These are phyloP conservation scores for Valencia hispanica DNA, from an alignment of 2,797 vertebrate genomes.

Conservation along the genomic window DNA sequence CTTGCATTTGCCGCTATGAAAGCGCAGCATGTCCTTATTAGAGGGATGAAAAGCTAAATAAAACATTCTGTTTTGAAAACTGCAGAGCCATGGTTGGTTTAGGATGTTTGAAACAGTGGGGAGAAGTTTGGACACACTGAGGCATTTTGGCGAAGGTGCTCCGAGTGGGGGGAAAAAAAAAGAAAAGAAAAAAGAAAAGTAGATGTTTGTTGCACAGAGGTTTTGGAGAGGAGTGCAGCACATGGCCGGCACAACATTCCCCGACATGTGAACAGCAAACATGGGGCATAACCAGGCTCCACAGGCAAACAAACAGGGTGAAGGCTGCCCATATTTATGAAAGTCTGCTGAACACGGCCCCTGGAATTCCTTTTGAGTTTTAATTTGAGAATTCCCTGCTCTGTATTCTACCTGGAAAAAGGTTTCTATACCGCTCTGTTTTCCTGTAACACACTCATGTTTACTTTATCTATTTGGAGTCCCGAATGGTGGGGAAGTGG, in stretches of 20 bases:
- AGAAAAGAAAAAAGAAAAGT: constrained; percentile 52
- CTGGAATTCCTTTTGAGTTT: constrained; percentile 77
- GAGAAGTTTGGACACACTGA: constrained; percentile 59
- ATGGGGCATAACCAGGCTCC: constrained; percentile 73
- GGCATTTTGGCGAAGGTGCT: constrained; percentile 66
- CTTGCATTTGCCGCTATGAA: constrained; percentile 66
- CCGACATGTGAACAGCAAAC: constrained; percentile 84
- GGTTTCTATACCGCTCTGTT: constrained; percentile 68
- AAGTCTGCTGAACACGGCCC: constrained; percentile 57
- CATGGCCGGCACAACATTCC: constrained; percentile 73
- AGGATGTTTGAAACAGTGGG: constrained; percentile 69
- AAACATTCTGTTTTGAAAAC: constrained; percentile 75
- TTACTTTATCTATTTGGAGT: constrained; percentile 79
- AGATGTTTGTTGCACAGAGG: constrained; percentile 75
- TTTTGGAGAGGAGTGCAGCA: constrained; percentile 73
- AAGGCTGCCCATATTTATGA: constrained; percentile 59
- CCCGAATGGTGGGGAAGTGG: constrained; percentile 49
- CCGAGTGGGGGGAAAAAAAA: not conserved
- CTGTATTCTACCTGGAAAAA: constrained; percentile 60
- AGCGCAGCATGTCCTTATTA: constrained; percentile 54
- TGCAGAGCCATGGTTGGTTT: constrained; percentile 53
- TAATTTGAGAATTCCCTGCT: constrained; percentile 61
- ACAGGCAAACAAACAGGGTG: constrained; percentile 77
- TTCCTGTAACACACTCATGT: constrained; percentile 72
- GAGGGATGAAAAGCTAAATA: constrained; percentile 68